phyloP scores from a whole-genome alignment of 2,113 vertebrate species.

The Poecilia latipinna region DNA sequence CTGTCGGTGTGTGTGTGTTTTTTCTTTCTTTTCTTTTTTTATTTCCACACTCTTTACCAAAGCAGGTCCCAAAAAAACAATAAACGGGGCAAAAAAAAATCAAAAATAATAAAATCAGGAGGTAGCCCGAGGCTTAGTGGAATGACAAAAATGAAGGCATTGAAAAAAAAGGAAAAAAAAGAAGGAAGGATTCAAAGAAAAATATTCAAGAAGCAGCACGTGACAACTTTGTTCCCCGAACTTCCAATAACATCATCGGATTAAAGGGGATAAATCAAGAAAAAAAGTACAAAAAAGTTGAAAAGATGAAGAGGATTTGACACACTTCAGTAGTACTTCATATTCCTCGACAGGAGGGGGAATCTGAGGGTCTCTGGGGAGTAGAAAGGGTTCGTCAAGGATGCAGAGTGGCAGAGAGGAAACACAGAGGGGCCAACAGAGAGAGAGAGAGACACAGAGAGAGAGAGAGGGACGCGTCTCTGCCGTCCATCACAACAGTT shows the following conservation, averaged over 20 bases:
- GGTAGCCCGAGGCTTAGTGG: conserved; percentile 93
- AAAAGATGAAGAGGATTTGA: conserved; percentile 84
- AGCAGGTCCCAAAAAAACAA: conserved; percentile 58
- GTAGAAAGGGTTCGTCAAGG: conserved; percentile 63
- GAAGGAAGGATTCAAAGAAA: conserved; percentile 46
- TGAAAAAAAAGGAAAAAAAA: conserved; percentile 22
- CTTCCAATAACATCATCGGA: conserved; percentile 54
- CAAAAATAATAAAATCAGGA: conserved; percentile 64
- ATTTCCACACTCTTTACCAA: conserved; percentile 64
- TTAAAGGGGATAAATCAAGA: conserved; percentile 63
- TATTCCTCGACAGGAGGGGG: conserved; percentile 78
- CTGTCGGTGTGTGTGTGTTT: conserved; percentile 50
- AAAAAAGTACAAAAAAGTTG: conserved; percentile 49
- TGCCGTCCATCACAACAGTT: conserved; percentile 95
- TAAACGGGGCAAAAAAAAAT: conserved; percentile 30
- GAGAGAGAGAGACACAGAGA: conserved; percentile 35
- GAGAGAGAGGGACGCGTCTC: conserved; percentile 60
- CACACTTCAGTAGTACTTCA: conserved; percentile 86
- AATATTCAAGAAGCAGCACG: conserved; percentile 52
- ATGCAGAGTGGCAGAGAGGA: conserved; percentile 79
- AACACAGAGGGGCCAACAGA: conserved; percentile 80
- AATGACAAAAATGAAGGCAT: conserved; percentile 82
- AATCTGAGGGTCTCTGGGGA: conserved; percentile 51
- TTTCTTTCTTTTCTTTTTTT: conserved; percentile 1
- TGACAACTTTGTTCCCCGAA: conserved; percentile 62